These are phyloP conservation scores for Centruroides vittatus DNA, from an alignment of 1,140 invertebrate genomes.

Conservation along the genomic window DNA sequence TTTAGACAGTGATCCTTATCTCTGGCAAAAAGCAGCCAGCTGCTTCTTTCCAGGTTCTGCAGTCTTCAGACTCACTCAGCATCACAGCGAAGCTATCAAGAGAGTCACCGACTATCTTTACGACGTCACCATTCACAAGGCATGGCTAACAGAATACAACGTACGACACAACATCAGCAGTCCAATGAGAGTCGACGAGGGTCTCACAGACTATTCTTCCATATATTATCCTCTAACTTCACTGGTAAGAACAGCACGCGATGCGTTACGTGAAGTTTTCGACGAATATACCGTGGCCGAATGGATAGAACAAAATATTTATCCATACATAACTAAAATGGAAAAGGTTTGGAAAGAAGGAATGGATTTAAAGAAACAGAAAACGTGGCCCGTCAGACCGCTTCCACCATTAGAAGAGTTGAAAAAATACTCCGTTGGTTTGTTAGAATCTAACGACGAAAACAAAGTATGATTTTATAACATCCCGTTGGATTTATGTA, in stretches of 20 bases:
- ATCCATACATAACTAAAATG: slow-evolving; percentile 38
- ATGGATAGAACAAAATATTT: slow-evolving; percentile 53
- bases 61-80: slow-evolving; percentile 41
- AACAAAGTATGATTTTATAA: too few species aligned
- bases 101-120: slow-evolving; percentile 26
- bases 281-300: slow-evolving; percentile 57
- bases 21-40: slow-evolving; percentile 41
- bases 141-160: slow-evolving; percentile 68
- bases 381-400: slow-evolving; percentile 42
- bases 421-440: slow-evolving; percentile 19
- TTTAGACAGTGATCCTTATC: slow-evolving; percentile 39
- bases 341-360: slow-evolving; percentile 37
- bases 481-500: not conserved
- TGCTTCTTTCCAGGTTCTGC: slow-evolving; percentile 40
- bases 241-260: slow-evolving; percentile 45
- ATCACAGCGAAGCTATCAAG: slow-evolving; percentile 36
- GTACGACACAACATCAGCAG: slow-evolving; percentile 58
- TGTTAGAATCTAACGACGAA: slow-evolving; percentile 7
- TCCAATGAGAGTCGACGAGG: slow-evolving; percentile 49
- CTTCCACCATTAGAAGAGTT: slow-evolving; percentile 25
- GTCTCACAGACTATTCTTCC: slow-evolving; percentile 44
- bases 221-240: slow-evolving; percentile 23
- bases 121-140: slow-evolving; percentile 30
- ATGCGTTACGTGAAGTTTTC: slow-evolving; percentile 48
- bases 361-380: slow-evolving; percentile 30